A percentile compares a stretch with the other conserved stretches of the same genome.
These are phyloP conservation scores for Pterophyllum scalare DNA, from an alignment of 2,113 vertebrate genomes.

Conservation along the genomic window DNA sequence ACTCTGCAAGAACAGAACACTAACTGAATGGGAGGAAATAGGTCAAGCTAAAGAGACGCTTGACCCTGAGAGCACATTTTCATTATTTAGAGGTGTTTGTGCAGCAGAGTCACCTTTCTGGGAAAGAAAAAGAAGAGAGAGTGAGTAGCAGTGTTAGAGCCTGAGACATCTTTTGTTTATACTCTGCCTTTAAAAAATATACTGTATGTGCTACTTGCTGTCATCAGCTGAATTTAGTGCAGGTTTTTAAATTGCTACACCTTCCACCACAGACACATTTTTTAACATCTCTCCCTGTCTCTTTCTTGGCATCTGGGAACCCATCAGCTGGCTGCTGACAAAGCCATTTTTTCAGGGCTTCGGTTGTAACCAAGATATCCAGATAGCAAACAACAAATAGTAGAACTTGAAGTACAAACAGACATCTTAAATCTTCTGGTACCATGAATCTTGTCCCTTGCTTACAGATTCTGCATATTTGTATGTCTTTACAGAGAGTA, in stretches of 20 bases:
- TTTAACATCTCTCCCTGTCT: slow-evolving; percentile 11
- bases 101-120: slow-evolving; percentile 36
- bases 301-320: background rate
- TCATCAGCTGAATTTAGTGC: slow-evolving; percentile 9
- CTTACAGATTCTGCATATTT: background rate
- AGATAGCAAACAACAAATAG: slow-evolving; percentile 3
- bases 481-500: background rate
- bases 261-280: background rate
- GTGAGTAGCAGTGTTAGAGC: background rate
- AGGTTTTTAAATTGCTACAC: background rate
- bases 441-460: background rate
- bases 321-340: background rate
- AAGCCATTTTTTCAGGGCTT: background rate
- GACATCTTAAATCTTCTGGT: background rate
- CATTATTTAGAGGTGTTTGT: slow-evolving; percentile 58
- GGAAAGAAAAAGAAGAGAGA: slow-evolving; percentile 15
- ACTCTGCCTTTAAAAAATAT: background rate
- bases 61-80: slow-evolving; percentile 57
- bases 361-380: background rate
- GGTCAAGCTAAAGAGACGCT: slow-evolving; percentile 40
- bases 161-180: slow-evolving; percentile 16
- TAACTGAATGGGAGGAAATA: slow-evolving; percentile 49
- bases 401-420: background rate
- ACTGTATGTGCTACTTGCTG: background rate
- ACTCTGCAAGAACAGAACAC: slow-evolving; percentile 9